Evolutionary conservation across 35 echinoderm and acorn worm species (phyloP).

Genomic region (Acanthaster planci): DNA sequence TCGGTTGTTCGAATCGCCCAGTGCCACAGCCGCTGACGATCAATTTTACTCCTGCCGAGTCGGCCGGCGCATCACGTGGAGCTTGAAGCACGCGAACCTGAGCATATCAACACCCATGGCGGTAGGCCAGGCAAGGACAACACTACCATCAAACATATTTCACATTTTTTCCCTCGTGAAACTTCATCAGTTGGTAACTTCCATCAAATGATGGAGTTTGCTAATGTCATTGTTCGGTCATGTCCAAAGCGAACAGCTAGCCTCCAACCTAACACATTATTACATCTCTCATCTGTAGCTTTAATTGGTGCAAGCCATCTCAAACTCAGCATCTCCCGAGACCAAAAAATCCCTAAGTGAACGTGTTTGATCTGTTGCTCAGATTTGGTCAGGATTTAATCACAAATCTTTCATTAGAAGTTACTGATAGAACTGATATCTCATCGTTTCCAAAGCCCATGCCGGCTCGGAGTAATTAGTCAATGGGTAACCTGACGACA

Average conservation of each 20-base stretch:
- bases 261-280: not conserved
- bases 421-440: not conserved
- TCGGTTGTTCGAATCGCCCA: not conserved
- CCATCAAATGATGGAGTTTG: not conserved
- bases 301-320: not conserved
- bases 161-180: not conserved
- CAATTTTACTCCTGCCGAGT: conserved; percentile 16
- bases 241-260: not conserved
- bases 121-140: not conserved
- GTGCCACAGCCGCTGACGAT: conserved; percentile 10
- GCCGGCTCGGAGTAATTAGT: not conserved
- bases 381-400: not conserved
- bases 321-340: not conserved
- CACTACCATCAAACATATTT: not conserved
- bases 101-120: not conserved
- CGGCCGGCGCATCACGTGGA: conserved; percentile 4
- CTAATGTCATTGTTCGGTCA: conserved; percentile 1
- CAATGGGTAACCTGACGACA: not conserved
- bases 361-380: not conserved
- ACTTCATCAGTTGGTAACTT: conserved; percentile 12
- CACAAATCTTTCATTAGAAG: conserved; percentile 11
- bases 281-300: not conserved
- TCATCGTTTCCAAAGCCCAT: not conserved
- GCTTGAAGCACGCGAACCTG: conserved; percentile 2
- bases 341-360: not conserved